Conservation (phyloP, 2,797 vertebrate genomes). For the Argya squamiceps region DNA sequence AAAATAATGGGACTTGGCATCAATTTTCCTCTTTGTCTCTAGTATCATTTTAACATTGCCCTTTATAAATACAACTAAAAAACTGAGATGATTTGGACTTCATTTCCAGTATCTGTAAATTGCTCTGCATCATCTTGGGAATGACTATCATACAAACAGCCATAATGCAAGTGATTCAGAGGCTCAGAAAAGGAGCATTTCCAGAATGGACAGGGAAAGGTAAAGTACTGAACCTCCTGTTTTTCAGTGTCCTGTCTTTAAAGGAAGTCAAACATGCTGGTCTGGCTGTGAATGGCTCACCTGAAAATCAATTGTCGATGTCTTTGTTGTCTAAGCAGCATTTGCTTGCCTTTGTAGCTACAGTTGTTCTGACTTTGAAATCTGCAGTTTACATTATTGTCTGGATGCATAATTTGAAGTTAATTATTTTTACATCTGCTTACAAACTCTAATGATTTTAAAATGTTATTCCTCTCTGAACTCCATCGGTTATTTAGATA, state of each 20-base stretch:
- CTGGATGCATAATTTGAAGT: slow-evolving; percentile 39
- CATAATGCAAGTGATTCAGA: background rate
- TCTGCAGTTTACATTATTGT: background rate
- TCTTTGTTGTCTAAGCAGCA: background rate
- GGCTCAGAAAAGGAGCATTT: background rate
- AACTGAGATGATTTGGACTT: background rate
- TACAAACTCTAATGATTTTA: slow-evolving; percentile 42
- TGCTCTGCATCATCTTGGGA: background rate
- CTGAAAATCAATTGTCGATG: background rate
- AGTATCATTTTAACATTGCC: background rate
- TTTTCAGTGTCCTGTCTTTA: background rate
- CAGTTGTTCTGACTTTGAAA: background rate
- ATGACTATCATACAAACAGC: background rate
- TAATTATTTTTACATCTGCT: slow-evolving; percentile 46
- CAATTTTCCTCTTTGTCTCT: background rate
- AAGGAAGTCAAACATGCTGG: background rate
- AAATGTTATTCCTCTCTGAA: slow-evolving; percentile 12
- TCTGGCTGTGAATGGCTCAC: background rate
- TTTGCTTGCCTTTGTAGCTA: background rate
- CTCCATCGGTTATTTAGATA: background rate
- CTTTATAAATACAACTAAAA: background rate
- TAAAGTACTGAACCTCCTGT: background rate
- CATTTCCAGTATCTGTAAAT: background rate
- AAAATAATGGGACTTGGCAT: background rate
- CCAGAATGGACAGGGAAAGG: background rate